Base-by-base conservation (phyloP, 2,113 vertebrate species). In the Ictidomys tridecemlineatus region DNA sequence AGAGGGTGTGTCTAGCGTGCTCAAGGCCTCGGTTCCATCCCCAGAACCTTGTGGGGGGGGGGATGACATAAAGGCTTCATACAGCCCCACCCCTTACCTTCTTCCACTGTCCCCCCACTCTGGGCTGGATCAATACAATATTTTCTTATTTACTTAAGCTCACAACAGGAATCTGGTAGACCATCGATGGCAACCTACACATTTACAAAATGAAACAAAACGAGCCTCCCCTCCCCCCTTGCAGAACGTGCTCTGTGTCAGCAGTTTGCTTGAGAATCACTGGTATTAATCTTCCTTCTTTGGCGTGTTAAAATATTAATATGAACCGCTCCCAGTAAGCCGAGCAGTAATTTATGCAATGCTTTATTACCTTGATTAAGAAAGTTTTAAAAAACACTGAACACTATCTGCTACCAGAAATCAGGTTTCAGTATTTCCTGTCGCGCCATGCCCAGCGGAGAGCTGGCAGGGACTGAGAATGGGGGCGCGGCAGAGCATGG, bases 381-480 rank as follows among this genome's bases (percentile, higher is more conserved):
- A 96, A 98, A 98, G 93, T 97, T 97, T 93, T 91, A 69, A 92
- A 97, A 97, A 86, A 96, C 45, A 98, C 30, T 96, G 89, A 97
- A 93, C 4, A 30, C 56, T 85, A 89, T 85, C 94, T 97, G 95
- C 97, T 89, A 97, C 79, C 34, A 1, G 95, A 96, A 98, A 98
- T 97, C 85, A 96, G 32, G 85, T 24, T n/a, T 56, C 30, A 39
- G 39, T 76, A 45, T 67, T 70, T 82, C 89, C 67, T 51, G 48
- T 4, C 14, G 69, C 87, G 92, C 70, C 67, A 45, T 16, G 58
- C 84, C 92, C 88, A 93, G 76, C 76, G 97, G 86, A 79, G 82
- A 88, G 89, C 96, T 91, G 1, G 93, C 24, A 69, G 96, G 83
- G 96, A 97, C 89, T 93, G 95, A 42, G 76, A 97, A 3, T 14